These are phyloP conservation scores for Lochmaea capreae DNA, from an alignment of 2,888 invertebrate species.

Conservation along the genomic window DNA sequence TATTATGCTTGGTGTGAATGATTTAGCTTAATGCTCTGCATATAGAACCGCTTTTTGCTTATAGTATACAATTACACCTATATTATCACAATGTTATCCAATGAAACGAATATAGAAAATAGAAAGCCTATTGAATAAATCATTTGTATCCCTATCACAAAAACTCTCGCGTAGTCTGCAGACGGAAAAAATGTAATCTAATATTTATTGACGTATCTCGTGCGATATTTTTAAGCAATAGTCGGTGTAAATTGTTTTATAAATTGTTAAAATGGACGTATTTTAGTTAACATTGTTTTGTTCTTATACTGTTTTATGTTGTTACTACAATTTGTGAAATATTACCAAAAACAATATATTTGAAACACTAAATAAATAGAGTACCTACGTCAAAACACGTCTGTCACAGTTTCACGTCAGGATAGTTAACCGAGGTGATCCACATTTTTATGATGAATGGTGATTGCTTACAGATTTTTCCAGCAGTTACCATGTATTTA, in stretches of 20 bases:
- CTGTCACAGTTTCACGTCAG: too few relatives aligned
- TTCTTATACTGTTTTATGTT: background rate
- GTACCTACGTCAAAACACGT: too few relatives aligned
- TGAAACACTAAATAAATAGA: background rate
- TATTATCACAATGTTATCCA: background rate
- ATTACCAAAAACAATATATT: background rate
- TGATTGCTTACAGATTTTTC: too few relatives aligned
- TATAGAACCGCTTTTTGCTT: too few relatives aligned
- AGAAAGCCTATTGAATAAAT: background rate
- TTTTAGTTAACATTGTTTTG: background rate
- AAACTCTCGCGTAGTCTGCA: background rate
- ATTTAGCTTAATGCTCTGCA: too few relatives aligned
- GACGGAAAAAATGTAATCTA: conserved; percentile 1
- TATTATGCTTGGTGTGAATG: too few relatives aligned
- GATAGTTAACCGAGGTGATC: too few relatives aligned
- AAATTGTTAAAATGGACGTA: background rate
- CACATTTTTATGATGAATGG: too few relatives aligned
- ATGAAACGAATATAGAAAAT: background rate
- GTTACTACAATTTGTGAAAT: background rate
- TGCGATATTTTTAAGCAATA: background rate
- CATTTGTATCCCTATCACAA: background rate
- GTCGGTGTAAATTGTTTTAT: background rate
- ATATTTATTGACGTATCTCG: background rate
- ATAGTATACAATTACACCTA: too few relatives aligned
- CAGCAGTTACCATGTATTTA: too few relatives aligned